These are phyloP conservation scores for Acanthosepion esculentum DNA, from an alignment of 2,888 invertebrate genomes.

Conservation along the genomic window DNA sequence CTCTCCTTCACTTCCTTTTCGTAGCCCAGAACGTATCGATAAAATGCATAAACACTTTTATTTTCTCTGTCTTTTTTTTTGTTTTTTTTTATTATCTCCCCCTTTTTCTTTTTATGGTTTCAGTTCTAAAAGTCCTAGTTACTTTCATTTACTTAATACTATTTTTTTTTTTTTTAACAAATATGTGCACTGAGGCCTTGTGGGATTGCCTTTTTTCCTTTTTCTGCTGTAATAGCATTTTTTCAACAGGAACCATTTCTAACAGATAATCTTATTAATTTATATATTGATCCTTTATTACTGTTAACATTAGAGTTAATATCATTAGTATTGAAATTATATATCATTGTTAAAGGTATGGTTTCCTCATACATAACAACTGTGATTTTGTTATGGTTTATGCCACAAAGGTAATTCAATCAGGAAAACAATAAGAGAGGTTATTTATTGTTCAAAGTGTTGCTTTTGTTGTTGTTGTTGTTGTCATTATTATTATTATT, in stretches of 20 bases:
- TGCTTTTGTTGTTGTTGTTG: conserved; percentile 33
- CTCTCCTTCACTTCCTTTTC: too few relatives aligned
- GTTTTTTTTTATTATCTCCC: too few relatives aligned
- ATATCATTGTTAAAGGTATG: not conserved
- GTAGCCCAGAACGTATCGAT: too few relatives aligned
- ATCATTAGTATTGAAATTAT: not conserved
- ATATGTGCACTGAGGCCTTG: not conserved
- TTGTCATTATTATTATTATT: not conserved
- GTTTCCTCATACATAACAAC: not conserved
- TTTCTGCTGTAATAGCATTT: not conserved
- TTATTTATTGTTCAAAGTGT: conserved; percentile 16
- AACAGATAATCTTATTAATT: not conserved
- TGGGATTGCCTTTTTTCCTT: not conserved
- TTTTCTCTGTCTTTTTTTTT: too few relatives aligned
- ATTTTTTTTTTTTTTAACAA: not conserved
- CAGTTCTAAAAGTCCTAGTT: not conserved
- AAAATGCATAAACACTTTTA: too few relatives aligned
- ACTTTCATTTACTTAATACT: not conserved
- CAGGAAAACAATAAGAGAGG: not conserved
- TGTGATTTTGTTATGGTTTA: not conserved
- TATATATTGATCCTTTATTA: not conserved
- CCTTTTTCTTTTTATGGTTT: too few relatives aligned
- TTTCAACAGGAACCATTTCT: not conserved
- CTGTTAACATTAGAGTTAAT: not conserved
- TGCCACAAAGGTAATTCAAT: not conserved